Evolutionary conservation across 1,140 invertebrate species (phyloP), one percentile per base, ranked within the genome.

Genomic region (Nephila pilipes): DNA sequence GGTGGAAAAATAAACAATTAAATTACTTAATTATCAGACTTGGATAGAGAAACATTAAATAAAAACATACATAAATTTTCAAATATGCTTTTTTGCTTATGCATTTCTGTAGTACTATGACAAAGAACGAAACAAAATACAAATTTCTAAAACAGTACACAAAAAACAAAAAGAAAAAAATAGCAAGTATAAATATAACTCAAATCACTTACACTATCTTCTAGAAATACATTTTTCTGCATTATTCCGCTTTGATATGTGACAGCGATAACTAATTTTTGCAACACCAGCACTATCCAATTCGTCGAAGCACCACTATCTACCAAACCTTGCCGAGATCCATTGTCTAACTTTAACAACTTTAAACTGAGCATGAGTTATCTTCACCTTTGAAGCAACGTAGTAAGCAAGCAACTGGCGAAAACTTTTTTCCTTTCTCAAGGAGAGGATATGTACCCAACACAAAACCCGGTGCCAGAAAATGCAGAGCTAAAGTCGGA

Each of bases 401-500:
- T 92, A 92, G 90, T 85, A 92, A 93, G 91, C 65, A 93, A 79
- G 80, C 60, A 92, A 93, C 91, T 91, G 80, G 32, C 90, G 90
- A 63, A 91, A 83, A 83, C 65, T 85, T 92, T 93, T 93, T 93
- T 93, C 58, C 38, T 87, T 79, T 29, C 81, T 93, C 91, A 93
- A 93, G 91, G 91, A 93, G 91, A 93, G 85, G 54, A 69, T 90
- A 80, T 69, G 60, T 87, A 92, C 81, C 90, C 63, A 92, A 87
- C 91, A 93, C 91, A 93, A 93, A 93, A 63, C 83, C 60, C 65
- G 85, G 91, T 93, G 91, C 91, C 91, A 93, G 91, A 93, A 93
- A 93, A 93, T 93, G 91, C 85, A 55, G 91, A 93, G 91, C 91
- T 93, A 93, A 93, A 93, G 91, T 93, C 65, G 91, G 91, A 93